Evolutionary conservation across 2,113 vertebrate genomes (phyloP), one percentile per base, ranked within the genome.

Genomic region (Forbesichthys agassizii): DNA sequence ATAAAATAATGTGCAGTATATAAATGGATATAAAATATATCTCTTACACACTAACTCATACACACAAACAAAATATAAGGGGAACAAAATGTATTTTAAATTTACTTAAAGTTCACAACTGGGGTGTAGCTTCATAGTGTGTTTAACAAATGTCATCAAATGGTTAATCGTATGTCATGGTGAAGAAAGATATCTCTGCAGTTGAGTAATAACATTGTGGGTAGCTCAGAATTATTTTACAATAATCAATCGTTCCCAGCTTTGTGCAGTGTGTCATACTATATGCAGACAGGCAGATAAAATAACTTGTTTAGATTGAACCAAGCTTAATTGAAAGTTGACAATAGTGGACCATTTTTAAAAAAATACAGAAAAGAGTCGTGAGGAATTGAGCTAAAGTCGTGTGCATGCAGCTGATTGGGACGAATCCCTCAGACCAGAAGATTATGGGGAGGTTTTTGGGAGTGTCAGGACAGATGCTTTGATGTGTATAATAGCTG

Each of bases 401-500:
- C 13, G 65, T 54, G 61, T 64, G 69, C 57, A 20, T 27, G 48
- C 36, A 42, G 36, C 20, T 20, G 36, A 42, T 42, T 42, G 7
- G 7, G 52, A 56, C 76, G 87, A 89, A 87, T 86, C 81, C 71
- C 66, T 13, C 0, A 64, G 77, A 65, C 69, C 71, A 65, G 77
- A 69, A 79, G 82, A 75, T 68, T 73, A 78, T 71, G 48, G 49
- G 64, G 75, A 82, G 60, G 74, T 82, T 75, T 55, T 20, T 1
- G 48, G 63, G 75, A 53, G 63, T 1, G 36, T 42, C 36, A 72
- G 66, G 72, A 11, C 33, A 42, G 20, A 51, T 0, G 46, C 88
- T 88, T 86, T 89, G 84, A 90, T 80, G 83, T 90, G 64, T 77
- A 78, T 81, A 84, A 87, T 77, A 82, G 77, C 81, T 72, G 79